A percentile compares a stretch with the other conserved stretches of the same genome.
phyloP scores from a whole-genome alignment of 2,113 vertebrate species.

The Rhabdornis inornatus region DNA sequence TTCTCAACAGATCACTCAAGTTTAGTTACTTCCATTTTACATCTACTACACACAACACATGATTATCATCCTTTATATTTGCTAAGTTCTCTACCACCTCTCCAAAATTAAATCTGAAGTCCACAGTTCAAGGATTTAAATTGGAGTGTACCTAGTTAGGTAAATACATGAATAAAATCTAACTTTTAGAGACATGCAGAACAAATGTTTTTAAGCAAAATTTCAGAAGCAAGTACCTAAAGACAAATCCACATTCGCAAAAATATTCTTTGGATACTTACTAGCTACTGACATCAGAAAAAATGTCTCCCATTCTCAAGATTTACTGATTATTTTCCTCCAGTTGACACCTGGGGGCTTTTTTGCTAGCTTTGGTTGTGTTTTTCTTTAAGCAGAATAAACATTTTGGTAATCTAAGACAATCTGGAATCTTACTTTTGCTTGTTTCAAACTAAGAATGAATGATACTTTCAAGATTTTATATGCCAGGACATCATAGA shows the following conservation, averaged over 20 bases:
- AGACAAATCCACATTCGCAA: background rate
- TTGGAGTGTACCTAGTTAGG: background rate
- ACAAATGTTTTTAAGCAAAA: background rate
- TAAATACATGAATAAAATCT: background rate
- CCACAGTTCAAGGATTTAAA: background rate
- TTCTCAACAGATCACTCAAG: background rate
- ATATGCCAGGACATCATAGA: background rate
- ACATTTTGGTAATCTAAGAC: background rate
- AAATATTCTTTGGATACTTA: background rate
- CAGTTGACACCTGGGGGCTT: rapidly evolving
- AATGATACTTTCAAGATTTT: background rate
- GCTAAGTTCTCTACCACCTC: background rate
- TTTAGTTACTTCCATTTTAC: background rate
- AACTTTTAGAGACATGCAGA: background rate
- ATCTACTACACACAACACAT: background rate
- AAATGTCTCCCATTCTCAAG: background rate
- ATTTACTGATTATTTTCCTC: background rate
- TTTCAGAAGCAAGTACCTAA: background rate
- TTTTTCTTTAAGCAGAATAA: background rate
- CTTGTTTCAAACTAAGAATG: background rate
- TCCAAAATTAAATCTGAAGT: background rate
- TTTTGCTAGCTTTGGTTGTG: background rate
- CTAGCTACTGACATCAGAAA: background rate
- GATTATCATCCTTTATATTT: background rate
- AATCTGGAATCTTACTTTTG: background rate